Percentiles rank a stretch among this genome's conserved stretches.
Evolutionary conservation across 2,888 invertebrate species (phyloP).

Genomic region (Biston stratarius): DNA sequence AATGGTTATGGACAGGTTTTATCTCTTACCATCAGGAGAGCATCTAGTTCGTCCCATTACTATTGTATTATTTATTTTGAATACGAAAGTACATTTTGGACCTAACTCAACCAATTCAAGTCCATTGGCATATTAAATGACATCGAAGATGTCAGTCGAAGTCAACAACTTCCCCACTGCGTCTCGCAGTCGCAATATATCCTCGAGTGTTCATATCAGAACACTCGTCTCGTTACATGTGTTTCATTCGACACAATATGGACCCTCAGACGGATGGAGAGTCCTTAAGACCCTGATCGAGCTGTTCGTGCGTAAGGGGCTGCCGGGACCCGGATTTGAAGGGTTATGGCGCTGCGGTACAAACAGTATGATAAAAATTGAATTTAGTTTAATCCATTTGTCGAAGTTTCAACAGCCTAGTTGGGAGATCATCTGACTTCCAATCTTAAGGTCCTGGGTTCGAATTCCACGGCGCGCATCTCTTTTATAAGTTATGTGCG

Average conservation of each 20-base stretch:
- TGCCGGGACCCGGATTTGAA: constrained; percentile 33
- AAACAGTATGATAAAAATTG: constrained; percentile 20
- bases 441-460: too few species aligned
- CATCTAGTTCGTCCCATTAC: too few species aligned
- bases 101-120: too few species aligned
- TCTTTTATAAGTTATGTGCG: too few species aligned
- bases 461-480: too few species aligned
- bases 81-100: too few species aligned
- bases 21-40: too few species aligned
- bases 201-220: constrained; percentile 43
- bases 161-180: not conserved
- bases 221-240: constrained; percentile 54
- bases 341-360: constrained; percentile 18
- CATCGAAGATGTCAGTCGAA: not conserved
- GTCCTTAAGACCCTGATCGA: constrained; percentile 39
- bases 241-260: constrained; percentile 64
- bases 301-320: constrained; percentile 40
- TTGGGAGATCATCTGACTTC: too few species aligned
- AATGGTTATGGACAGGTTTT: too few species aligned
- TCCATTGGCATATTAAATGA: not conserved
- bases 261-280: constrained; percentile 46
- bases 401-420: too few species aligned
- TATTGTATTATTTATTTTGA: too few species aligned
- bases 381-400: too few species aligned
- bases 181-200: constrained; percentile 37